Percentiles rank a stretch among this genome's conserved stretches.
phyloP scores from a whole-genome alignment of 2,113 vertebrate species.

The Rousettus leschenaultii region DNA sequence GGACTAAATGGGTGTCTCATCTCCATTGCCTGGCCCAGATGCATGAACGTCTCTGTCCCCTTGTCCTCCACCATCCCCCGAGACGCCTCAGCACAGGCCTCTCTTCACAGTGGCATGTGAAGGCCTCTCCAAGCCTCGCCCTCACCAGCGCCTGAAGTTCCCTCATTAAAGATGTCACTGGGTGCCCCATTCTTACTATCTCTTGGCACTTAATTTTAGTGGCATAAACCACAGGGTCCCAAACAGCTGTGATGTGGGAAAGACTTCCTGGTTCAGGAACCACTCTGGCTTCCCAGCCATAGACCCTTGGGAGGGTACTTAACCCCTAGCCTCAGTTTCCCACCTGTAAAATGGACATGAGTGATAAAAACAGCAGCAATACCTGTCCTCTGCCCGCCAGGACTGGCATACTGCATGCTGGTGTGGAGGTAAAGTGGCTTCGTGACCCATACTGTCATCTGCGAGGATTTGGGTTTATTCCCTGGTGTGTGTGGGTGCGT shows the following conservation, averaged over 20 bases:
- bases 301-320: neutral
- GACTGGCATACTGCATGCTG: too few relatives aligned
- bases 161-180: neutral
- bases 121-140: neutral
- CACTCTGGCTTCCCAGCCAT: neutral
- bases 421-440: neutral
- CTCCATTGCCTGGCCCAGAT: accelerated
- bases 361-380: neutral
- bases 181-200: accelerated
- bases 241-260: neutral
- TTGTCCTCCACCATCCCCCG: neutral
- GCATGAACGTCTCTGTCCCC: too few relatives aligned
- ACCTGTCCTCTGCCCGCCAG: accelerated
- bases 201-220: accelerated
- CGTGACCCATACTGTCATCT: neutral
- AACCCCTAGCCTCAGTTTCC: neutral
- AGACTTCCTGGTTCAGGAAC: neutral
- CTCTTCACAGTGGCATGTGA: neutral
- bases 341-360: neutral
- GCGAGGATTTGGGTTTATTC: neutral
- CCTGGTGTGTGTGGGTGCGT: too few relatives aligned
- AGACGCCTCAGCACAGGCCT: accelerated
- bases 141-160: neutral
- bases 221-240: neutral
- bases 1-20: neutral